These are phyloP conservation scores for Lasiommata megera DNA, from an alignment of 2,888 invertebrate genomes.

Conservation along the genomic window DNA sequence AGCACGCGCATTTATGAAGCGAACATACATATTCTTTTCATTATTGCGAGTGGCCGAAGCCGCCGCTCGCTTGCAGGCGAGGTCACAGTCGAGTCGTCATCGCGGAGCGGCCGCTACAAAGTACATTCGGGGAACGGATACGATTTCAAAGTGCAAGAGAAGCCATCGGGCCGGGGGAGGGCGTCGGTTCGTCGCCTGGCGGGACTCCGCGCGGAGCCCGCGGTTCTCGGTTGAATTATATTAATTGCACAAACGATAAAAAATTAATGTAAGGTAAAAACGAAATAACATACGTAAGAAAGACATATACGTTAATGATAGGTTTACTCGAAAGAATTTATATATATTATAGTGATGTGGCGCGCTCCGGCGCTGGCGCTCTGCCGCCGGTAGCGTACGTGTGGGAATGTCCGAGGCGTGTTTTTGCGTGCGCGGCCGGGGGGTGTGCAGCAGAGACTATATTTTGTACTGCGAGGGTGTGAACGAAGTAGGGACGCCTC, in stretches of 20 bases:
- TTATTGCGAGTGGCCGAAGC: no score
- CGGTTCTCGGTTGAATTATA: conserved; percentile 38
- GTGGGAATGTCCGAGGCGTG: background rate
- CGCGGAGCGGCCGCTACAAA: no score
- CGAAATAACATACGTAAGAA: conserved; percentile 81
- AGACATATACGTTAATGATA: conserved; percentile 80
- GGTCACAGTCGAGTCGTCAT: background rate
- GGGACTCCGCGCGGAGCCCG: background rate
- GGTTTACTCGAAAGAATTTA: conserved; percentile 76
- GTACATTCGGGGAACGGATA: no score
- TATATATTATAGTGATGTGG: conserved; percentile 44
- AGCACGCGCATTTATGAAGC: no score
- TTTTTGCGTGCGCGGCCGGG: background rate
- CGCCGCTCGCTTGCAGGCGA: no score
- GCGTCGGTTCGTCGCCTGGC: no score
- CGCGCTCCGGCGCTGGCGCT: conserved; percentile 37
- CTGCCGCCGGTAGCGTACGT: background rate
- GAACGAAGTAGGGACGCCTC: background rate
- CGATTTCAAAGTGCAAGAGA: no score
- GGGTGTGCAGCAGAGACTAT: conserved; percentile 3
- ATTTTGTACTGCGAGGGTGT: background rate
- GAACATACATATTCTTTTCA: no score
- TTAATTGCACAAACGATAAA: conserved; percentile 66
- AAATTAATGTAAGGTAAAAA: conserved; percentile 66
- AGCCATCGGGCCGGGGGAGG: no score